phyloP scores from a whole-genome alignment of 2,113 vertebrate species.

The Alethe castanea region DNA sequence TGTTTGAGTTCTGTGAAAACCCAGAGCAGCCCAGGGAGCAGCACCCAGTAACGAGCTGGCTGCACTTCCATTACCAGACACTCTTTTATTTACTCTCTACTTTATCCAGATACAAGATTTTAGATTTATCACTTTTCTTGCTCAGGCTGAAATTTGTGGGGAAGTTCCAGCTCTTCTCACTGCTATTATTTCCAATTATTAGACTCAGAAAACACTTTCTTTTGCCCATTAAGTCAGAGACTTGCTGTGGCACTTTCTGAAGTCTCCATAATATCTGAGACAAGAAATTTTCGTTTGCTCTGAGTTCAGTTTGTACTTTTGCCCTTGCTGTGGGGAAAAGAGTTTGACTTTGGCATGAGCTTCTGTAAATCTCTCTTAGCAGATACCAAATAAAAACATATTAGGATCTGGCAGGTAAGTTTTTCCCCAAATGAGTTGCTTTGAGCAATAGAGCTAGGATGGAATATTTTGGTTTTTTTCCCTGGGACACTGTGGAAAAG shows the following conservation, averaged over 20 bases:
- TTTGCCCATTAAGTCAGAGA: not conserved
- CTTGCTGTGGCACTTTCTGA: not conserved
- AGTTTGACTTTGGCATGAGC: not conserved
- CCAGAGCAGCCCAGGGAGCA: not conserved
- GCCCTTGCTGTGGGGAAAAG: not conserved
- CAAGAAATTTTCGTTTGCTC: not conserved
- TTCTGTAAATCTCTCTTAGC: not conserved
- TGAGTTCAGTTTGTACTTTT: not conserved
- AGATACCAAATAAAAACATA: conserved; percentile 6
- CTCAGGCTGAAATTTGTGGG: not conserved
- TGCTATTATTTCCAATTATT: not conserved
- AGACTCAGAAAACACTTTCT: not conserved
- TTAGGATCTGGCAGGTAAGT: conserved; percentile 1
- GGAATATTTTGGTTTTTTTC: accelerated
- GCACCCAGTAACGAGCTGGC: not conserved
- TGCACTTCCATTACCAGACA: not conserved
- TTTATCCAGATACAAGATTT: not conserved
- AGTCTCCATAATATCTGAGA: not conserved
- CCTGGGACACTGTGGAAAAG: not conserved
- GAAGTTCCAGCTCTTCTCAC: not conserved
- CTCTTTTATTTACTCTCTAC: not conserved
- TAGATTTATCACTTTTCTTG: not conserved
- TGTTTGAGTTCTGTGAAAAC: too few species aligned
- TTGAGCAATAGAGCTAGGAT: not conserved
- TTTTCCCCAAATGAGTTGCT: not conserved